Evolutionary conservation across 1,140 invertebrate species (phyloP).

Genomic region (Bathynomus jamesi): DNA sequence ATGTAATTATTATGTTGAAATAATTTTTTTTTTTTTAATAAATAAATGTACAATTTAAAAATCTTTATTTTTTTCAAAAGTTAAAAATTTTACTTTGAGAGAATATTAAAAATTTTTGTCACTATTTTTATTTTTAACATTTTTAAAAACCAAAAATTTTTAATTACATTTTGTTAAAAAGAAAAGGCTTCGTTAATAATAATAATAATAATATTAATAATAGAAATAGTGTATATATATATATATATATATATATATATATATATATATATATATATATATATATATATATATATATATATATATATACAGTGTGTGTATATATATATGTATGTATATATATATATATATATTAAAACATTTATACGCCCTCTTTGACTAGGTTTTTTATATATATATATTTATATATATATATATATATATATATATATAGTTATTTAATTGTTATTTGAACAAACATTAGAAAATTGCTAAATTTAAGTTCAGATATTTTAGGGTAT

Average conservation of each 20-base stretch:
- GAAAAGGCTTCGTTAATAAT: neutral
- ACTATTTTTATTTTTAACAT: too few species aligned
- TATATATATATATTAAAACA: neutral
- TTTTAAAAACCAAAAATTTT: too few species aligned
- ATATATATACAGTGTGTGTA: neutral
- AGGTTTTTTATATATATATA: neutral
- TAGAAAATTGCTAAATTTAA: too few species aligned
- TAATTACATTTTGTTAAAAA: neutral
- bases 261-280: neutral
- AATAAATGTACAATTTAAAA: neutral
- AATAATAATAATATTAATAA: neutral
- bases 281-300: neutral
- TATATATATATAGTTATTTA: neutral
- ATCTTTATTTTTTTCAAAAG: neutral
- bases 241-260: neutral
- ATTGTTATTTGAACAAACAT: too few species aligned
- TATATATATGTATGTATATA: neutral
- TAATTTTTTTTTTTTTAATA: neutral
- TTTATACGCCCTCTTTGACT: neutral
- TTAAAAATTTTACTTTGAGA: neutral
- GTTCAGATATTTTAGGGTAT: neutral
- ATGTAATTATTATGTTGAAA: neutral
- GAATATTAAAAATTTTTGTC: neutral
- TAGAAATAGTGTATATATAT: neutral
- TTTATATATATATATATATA: neutral